These are phyloP conservation scores for Syngnathus floridae DNA, from an alignment of 2,113 vertebrate species.

Conservation along the genomic window DNA sequence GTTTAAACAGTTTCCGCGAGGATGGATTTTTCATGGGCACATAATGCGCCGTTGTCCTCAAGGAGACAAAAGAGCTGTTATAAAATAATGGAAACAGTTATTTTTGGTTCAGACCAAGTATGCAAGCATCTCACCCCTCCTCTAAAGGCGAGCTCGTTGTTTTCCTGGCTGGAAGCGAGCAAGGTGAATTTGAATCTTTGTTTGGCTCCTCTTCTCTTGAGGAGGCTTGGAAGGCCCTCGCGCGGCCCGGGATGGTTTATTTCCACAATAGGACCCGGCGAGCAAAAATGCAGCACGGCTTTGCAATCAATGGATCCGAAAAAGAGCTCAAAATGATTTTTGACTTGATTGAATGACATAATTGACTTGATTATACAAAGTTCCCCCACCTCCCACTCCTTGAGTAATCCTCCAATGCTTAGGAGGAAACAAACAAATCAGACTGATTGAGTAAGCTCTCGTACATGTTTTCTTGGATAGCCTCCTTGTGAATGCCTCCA, in stretches of 20 bases:
- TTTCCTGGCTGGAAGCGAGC: conserved; percentile 30
- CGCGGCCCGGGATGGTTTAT: conserved; percentile 43
- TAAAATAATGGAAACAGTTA: conserved; percentile 56
- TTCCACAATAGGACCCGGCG: conserved; percentile 51
- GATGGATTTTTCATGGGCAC: conserved; percentile 61
- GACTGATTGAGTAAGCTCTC: conserved; percentile 68
- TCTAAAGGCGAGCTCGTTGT: conserved; percentile 18
- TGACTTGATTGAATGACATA: conserved; percentile 76
- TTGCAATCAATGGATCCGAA: conserved; percentile 65
- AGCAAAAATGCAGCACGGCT: conserved; percentile 59
- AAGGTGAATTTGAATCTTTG: conserved; percentile 61
- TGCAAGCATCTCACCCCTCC: conserved; percentile 17
- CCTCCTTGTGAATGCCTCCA: conserved; percentile 57
- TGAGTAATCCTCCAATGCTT: conserved; percentile 67
- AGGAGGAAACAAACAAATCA: conserved; percentile 76
- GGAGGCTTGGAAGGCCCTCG: conserved; percentile 37
- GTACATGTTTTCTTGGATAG: conserved; percentile 52
- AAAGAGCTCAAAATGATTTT: conserved; percentile 66
- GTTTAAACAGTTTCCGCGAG: conserved; percentile 58
- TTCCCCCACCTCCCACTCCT: conserved; percentile 42
- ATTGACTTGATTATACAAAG: conserved; percentile 75
- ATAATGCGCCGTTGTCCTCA: conserved; percentile 55
- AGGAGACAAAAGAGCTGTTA: conserved; percentile 56
- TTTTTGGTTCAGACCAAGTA: conserved; percentile 38
- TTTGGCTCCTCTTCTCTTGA: conserved; percentile 35